Percentiles rank a stretch among this genome's conserved stretches.
These are phyloP conservation scores for Tribolium freemani DNA, from an alignment of 2,888 invertebrate species.

Conservation along the genomic window DNA sequence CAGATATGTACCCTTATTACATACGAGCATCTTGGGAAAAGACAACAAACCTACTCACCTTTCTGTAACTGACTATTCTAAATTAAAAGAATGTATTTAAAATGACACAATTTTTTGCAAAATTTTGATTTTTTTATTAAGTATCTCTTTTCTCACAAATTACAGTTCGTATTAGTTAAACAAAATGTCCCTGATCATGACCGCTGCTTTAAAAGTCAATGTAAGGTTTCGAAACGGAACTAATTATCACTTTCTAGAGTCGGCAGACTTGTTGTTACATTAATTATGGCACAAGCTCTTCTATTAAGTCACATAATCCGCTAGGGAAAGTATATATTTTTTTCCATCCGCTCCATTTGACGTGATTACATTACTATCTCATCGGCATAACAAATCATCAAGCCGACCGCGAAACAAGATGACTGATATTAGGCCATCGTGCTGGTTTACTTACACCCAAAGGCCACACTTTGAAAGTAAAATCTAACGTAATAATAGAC, in stretches of 20 bases:
- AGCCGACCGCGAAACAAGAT: slow-evolving; percentile 37
- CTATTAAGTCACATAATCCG: slow-evolving; percentile 31
- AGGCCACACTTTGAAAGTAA: slow-evolving; percentile 12
- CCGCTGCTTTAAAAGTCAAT: slow-evolving; percentile 19
- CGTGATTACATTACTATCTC: slow-evolving; percentile 16
- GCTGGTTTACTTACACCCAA: slow-evolving; percentile 54
- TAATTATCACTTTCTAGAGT: slow-evolving; percentile 33
- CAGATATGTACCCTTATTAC: too few species aligned
- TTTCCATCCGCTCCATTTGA: slow-evolving; percentile 18
- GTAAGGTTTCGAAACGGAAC: slow-evolving; percentile 23
- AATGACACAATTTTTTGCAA: too few species aligned
- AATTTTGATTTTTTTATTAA: too few species aligned
- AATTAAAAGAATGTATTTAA: too few species aligned
- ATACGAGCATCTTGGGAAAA: too few species aligned
- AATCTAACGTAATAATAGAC: slow-evolving; percentile 21
- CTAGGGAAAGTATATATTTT: slow-evolving; percentile 26
- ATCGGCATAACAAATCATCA: slow-evolving; percentile 28
- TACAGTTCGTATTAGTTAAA: background rate
- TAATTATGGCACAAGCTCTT: slow-evolving; percentile 21
- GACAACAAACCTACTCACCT: too few species aligned
- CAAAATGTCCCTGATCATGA: background rate
- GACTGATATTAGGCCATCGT: slow-evolving; percentile 46
- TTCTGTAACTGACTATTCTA: too few species aligned
- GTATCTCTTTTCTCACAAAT: too few species aligned
- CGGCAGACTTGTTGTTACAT: slow-evolving; percentile 5